Base-by-base conservation (phyloP, 2,113 vertebrate genomes). In the Pelecanoides urinatrix region DNA sequence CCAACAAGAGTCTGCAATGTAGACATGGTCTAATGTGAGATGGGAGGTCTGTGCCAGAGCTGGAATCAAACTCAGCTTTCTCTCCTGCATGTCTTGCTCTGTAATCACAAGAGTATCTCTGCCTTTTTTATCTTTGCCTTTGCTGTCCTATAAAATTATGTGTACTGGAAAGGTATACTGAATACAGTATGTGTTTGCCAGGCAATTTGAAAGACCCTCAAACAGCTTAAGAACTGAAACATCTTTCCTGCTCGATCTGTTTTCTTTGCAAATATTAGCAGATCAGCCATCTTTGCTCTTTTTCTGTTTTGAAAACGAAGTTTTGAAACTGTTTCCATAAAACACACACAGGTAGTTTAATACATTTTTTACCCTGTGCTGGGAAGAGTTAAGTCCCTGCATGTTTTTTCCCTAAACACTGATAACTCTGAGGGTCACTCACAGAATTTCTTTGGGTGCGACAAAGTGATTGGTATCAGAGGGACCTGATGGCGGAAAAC, bases 1-100 rank as follows among this genome's bases (percentile, higher is more conserved):
- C 29, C 30, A 30, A 13, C 17, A n/a, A n/a, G 36, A 30, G 21
- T 17, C 3, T 53, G 52, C 26, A 61, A 34, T 6, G 16, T 6
- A 38, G 66, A 29, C 22, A 15, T 0, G 1, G 30, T 44, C n/a
- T 49, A 25, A 36, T 0, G 0, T 44, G 53, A 77, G 52, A 20
- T 19, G 27, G 27, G 61, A 91, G 10, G 53, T 61, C 61, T 62
- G 27, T 56, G 23, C n/a, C 36, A 56, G 42, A 72, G 59, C 34
- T 58, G 67, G 25, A 40, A 40, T 40, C 19, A 83, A 53, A 67
- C 8, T 44, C n/a, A 14, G 26, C 19, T 66, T 61, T 22, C 23
- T n/a, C 38, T 65, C 32, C 63, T 59, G 58, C 10, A 2, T 0
- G 0, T 44, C 63, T 30, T 44, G 42, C 36, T 2, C 1, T 30